phyloP scores from a whole-genome alignment of 2,888 invertebrate species.

The Calephelis perditalis region DNA sequence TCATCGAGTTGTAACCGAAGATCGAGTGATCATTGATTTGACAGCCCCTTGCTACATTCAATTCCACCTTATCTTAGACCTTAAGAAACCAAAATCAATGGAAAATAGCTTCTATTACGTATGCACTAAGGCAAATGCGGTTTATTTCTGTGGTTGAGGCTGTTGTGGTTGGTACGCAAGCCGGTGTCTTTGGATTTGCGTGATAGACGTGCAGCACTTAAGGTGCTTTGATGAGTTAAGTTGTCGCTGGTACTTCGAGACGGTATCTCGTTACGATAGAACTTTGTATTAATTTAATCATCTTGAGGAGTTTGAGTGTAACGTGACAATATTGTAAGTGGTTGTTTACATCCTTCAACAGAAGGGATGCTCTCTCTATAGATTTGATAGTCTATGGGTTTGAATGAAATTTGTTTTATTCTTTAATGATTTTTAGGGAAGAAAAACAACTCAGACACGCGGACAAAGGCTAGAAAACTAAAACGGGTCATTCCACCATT shows the following conservation, averaged over 20 bases:
- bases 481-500: no score
- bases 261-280: constrained; percentile 29
- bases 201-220: constrained; percentile 33
- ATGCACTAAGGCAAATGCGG: constrained; percentile 3
- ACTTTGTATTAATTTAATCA: constrained; percentile 28
- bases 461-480: no score
- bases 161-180: constrained; percentile 24
- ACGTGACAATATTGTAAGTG: constrained; percentile 1
- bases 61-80: constrained; percentile 12
- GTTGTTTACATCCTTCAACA: neutral
- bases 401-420: no score
- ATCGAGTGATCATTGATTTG: constrained; percentile 40
- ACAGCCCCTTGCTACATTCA: constrained; percentile 33
- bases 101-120: constrained; percentile 17
- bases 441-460: no score
- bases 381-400: no score
- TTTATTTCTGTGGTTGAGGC: neutral
- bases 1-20: constrained; percentile 32
- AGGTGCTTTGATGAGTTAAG: constrained; percentile 36
- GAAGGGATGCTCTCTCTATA: neutral
- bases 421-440: no score
- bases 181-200: constrained; percentile 32
- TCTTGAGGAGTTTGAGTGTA: neutral
- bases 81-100: neutral
- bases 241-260: constrained; percentile 29